Percentiles rank a stretch among this genome's conserved stretches.
phyloP scores from a whole-genome alignment of 2,113 vertebrate genomes.

The Cyprinodon variegatus region DNA sequence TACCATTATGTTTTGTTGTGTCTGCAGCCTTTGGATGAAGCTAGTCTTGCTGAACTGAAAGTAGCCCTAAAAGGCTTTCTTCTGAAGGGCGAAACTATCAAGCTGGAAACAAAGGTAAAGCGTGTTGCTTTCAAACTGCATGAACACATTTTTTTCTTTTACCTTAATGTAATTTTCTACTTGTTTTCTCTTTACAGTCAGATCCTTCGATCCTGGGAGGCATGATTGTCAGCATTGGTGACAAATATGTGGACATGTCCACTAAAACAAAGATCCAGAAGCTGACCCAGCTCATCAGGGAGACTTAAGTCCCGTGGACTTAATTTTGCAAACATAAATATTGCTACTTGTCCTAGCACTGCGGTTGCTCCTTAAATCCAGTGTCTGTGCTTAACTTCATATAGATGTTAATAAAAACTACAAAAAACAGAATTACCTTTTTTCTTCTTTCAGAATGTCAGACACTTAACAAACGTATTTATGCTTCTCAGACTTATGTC shows the following conservation, averaged over 20 bases:
- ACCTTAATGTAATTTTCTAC: neutral
- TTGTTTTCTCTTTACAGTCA: conserved; percentile 73
- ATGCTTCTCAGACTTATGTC: neutral
- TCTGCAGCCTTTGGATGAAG: conserved; percentile 86
- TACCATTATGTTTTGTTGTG: neutral
- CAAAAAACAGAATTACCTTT: conserved; percentile 7
- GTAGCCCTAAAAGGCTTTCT: conserved; percentile 88
- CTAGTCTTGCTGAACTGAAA: conserved; percentile 87
- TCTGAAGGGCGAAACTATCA: conserved; percentile 87
- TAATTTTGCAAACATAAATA: conserved; percentile 42
- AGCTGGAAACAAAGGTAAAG: conserved; percentile 91
- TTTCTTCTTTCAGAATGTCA: neutral
- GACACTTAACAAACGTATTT: neutral
- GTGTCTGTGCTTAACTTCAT: conserved; percentile 64
- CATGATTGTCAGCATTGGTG: conserved; percentile 96
- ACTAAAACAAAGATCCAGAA: conserved; percentile 95
- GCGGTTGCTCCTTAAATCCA: conserved; percentile 57
- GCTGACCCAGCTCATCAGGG: conserved; percentile 87
- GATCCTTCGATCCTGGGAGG: conserved; percentile 91
- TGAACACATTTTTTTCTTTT: neutral
- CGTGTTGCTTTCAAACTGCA: neutral
- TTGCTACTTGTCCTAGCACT: conserved; percentile 56
- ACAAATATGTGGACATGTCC: conserved; percentile 96
- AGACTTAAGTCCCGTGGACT: conserved; percentile 80
- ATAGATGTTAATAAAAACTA: conserved; percentile 71